Percentiles rank a stretch among this genome's conserved stretches.
phyloP scores from a whole-genome alignment of 1,140 invertebrate species.

The Sesamia nonagrioides region DNA sequence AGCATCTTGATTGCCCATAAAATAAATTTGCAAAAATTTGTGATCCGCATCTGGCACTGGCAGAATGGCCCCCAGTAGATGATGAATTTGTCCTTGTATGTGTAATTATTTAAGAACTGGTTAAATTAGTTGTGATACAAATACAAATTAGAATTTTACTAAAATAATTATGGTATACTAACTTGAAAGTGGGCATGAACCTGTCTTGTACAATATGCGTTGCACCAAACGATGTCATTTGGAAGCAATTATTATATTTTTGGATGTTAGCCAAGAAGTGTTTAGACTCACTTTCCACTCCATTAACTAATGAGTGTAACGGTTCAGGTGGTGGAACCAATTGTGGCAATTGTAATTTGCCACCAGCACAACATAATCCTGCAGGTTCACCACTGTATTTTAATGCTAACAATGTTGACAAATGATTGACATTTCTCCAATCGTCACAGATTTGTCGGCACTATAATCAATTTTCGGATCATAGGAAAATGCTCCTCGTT shows the following conservation, averaged over 20 bases:
- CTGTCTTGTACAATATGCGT: conserved; percentile 55
- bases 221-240: conserved; percentile 37
- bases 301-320: conserved; percentile 65
- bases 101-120: conserved; percentile 51
- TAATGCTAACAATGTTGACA: too few relatives aligned
- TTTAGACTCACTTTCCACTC: conserved; percentile 61
- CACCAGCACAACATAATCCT: conserved; percentile 71
- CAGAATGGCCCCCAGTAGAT: conserved; percentile 49
- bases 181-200: too few relatives aligned
- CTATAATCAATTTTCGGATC: conserved; percentile 55
- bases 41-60: conserved; percentile 51
- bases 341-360: too few relatives aligned
- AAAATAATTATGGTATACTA: too few relatives aligned
- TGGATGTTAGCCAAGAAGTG: conserved; percentile 63
- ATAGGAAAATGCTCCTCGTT: conserved; percentile 41
- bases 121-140: conserved; percentile 49
- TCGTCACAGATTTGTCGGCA: conserved; percentile 55
- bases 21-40: too few relatives aligned
- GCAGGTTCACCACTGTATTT: conserved; percentile 69
- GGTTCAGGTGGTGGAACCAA: conserved; percentile 63
- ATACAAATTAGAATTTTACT: conserved; percentile 49
- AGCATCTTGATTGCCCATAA: conserved; percentile 57
- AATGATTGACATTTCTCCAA: conserved; percentile 73
- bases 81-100: conserved; percentile 55
- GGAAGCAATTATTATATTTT: conserved; percentile 58